Conservation (phyloP, 2,888 invertebrate species). For the Gerris lacustris region DNA sequence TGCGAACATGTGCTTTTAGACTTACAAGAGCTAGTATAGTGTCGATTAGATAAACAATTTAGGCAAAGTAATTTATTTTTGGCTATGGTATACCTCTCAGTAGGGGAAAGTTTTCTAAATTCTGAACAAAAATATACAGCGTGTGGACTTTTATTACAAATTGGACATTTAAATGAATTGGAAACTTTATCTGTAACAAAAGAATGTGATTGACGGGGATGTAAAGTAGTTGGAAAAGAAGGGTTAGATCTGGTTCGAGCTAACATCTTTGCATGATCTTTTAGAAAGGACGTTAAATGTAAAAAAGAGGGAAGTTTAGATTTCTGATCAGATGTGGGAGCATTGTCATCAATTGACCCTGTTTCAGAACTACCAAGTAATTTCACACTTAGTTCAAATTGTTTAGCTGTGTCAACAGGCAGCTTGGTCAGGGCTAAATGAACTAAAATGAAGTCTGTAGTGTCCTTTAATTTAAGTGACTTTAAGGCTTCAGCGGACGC, state of each 20-base stretch:
- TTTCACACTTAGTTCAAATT: slow-evolving; percentile 14
- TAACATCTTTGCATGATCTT: not conserved
- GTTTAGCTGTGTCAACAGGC: slow-evolving; percentile 9
- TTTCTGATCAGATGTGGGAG: not conserved
- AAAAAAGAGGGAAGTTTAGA: not conserved
- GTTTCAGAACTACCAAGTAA: not conserved
- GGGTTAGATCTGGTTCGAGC: not conserved
- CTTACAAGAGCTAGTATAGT: not conserved
- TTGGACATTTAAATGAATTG: not conserved
- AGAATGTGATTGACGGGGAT: no score
- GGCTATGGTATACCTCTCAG: not conserved
- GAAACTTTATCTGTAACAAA: not conserved
- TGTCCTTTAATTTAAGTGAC: slow-evolving; percentile 4
- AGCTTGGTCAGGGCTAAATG: slow-evolving; percentile 14
- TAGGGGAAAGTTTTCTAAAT: not conserved
- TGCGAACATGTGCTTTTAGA: not conserved
- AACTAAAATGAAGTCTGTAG: slow-evolving; percentile 19
- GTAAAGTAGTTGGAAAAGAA: not conserved
- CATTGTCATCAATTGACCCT: no score
- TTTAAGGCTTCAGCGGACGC: slow-evolving; percentile 11
- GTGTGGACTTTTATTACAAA: not conserved
- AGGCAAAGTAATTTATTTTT: not conserved
- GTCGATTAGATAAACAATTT: not conserved
- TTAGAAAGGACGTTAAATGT: not conserved
- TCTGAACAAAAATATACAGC: not conserved